Percentiles rank a stretch among this genome's conserved stretches.
Conservation (phyloP, 1,140 invertebrate species). For the Colletes latitarsis region DNA sequence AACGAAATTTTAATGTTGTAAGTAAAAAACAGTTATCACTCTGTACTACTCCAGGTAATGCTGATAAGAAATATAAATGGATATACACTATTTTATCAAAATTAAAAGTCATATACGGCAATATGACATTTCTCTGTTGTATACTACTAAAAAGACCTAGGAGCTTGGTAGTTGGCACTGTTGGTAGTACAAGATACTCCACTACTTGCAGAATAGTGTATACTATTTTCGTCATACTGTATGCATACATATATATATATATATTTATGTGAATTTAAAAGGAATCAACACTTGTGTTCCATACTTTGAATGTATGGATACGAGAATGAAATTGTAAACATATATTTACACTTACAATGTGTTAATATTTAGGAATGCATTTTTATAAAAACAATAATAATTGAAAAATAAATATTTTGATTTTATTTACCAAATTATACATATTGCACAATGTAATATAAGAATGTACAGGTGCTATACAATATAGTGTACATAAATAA, state of each 20-base stretch:
- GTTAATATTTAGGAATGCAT: neutral
- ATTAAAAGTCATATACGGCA: conserved; percentile 55
- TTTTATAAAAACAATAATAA: conserved; percentile 13
- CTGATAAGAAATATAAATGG: conserved; percentile 5
- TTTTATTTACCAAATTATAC: conserved; percentile 65
- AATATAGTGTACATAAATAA: conserved; percentile 59
- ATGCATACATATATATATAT: neutral
- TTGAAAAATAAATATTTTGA: conserved; percentile 72
- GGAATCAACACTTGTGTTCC: too few relatives aligned
- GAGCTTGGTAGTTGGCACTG: neutral
- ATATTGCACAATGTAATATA: conserved; percentile 60
- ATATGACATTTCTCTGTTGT: conserved; percentile 59
- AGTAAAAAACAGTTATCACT: neutral
- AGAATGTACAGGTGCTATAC: conserved; percentile 65
- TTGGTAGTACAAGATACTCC: conserved; percentile 38
- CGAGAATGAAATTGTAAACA: neutral
- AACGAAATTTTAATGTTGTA: conserved; percentile 22
- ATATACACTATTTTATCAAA: conserved; percentile 34
- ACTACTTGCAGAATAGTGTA: neutral
- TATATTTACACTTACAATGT: neutral
- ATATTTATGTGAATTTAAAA: too few relatives aligned
- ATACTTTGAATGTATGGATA: too few relatives aligned
- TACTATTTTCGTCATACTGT: neutral
- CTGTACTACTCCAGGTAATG: conserved; percentile 14
- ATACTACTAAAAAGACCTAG: conserved; percentile 8